Percentiles rank a stretch among this genome's conserved stretches.
Conservation (phyloP, 2,113 vertebrate genomes). For the Hippocampus guttulatus region DNA sequence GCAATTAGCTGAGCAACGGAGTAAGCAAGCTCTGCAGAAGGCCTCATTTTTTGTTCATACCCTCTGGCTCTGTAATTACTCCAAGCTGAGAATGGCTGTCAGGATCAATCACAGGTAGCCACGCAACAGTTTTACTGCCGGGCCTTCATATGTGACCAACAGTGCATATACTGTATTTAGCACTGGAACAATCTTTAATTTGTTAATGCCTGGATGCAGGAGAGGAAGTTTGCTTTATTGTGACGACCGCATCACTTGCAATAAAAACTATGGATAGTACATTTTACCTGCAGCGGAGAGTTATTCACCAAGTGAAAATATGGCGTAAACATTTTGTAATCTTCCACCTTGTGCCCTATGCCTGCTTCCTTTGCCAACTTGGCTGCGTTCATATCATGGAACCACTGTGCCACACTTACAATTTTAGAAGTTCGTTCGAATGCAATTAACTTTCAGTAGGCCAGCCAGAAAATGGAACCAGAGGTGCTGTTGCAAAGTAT, state of each 20-base stretch:
- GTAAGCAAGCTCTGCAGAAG: conserved; percentile 48
- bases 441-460: conserved; percentile 55
- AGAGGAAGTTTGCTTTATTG: conserved; percentile 45
- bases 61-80: conserved; percentile 60
- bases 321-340: conserved; percentile 6
- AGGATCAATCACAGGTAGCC: conserved; percentile 54
- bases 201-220: conserved; percentile 52
- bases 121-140: conserved; percentile 31
- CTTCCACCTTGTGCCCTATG: background rate
- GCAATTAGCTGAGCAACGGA: conserved; percentile 61
- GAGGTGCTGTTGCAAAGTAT: conserved; percentile 31
- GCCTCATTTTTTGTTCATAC: conserved; percentile 45
- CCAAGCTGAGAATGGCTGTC: conserved; percentile 56
- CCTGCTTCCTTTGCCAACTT: conserved; percentile 26
- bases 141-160: conserved; percentile 60
- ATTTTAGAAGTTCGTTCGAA: conserved; percentile 45
- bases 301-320: conserved; percentile 25
- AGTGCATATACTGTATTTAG: conserved; percentile 29
- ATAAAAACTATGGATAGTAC: conserved; percentile 17
- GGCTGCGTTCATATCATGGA: conserved; percentile 39
- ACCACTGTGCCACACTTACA: conserved; percentile 55
- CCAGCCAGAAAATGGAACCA: conserved; percentile 49
- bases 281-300: conserved; percentile 1
- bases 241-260: conserved; percentile 23
- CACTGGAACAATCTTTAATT: conserved; percentile 42